phyloP scores from a whole-genome alignment of 2,888 invertebrate species.

The Caradrina clavipalpis region DNA sequence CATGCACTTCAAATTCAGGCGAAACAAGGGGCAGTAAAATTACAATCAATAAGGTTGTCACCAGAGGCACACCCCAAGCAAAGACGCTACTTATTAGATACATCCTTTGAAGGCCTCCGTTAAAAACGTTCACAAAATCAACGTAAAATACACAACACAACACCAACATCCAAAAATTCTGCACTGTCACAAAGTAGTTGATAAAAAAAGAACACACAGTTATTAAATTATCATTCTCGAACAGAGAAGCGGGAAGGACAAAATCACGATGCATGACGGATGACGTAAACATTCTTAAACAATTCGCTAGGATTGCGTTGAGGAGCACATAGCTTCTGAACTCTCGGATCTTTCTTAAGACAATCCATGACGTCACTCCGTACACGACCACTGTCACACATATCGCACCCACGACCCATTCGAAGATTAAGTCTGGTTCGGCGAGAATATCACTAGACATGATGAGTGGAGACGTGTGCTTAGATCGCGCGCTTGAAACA shows the following conservation, averaged over 20 bases:
- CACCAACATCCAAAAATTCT: not conserved
- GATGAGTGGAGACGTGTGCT: not conserved
- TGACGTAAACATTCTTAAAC: not conserved
- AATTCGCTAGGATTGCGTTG: not conserved
- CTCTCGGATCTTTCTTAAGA: not conserved
- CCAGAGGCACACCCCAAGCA: not conserved
- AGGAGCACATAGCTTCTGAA: slow-evolving; percentile 5
- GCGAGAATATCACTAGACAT: too few species aligned
- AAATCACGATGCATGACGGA: not conserved
- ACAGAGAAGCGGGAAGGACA: not conserved
- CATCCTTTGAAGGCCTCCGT: not conserved
- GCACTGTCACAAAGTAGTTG: not conserved
- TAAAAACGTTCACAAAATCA: not conserved
- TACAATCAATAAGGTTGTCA: not conserved
- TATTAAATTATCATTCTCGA: too few species aligned
- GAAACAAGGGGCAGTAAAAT: not conserved
- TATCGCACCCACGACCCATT: not conserved
- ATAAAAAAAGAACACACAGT: too few species aligned
- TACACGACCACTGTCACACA: not conserved
- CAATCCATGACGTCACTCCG: slow-evolving; percentile 1
- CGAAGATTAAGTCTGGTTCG: not conserved
- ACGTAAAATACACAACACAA: not conserved
- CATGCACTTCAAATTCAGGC: not conserved
- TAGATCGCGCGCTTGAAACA: not conserved
- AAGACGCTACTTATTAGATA: not conserved